phyloP scores from a whole-genome alignment of 2,113 vertebrate species.

The Phaethornis superciliosus region DNA sequence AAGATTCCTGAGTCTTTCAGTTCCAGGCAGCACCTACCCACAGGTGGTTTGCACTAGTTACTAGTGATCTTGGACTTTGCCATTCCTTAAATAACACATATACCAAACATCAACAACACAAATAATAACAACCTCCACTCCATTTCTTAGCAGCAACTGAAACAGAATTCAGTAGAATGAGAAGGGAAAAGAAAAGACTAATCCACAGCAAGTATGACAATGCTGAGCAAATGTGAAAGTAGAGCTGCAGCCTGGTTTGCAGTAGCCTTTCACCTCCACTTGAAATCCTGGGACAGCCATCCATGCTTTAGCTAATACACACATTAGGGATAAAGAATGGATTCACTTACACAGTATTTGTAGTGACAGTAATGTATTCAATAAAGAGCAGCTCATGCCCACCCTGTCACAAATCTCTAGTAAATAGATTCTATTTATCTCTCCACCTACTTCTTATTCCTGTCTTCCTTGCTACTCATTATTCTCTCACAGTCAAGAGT shows the following conservation, averaged over 20 bases:
- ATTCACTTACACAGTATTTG: not conserved
- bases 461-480: not conserved
- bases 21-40: not conserved
- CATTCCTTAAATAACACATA: not conserved
- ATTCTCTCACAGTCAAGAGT: not conserved
- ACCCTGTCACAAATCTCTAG: not conserved
- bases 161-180: not conserved
- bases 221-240: not conserved
- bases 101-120: not conserved
- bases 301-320: not conserved
- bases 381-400: not conserved
- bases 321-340: not conserved
- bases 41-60: not conserved
- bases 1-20: not conserved
- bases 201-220: not conserved
- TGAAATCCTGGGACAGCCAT: not conserved
- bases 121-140: not conserved
- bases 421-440: conserved; percentile 20
- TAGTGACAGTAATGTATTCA: conserved; percentile 23
- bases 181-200: not conserved
- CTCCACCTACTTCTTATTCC: not conserved
- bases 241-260: not conserved
- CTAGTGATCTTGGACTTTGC: not conserved
- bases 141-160: not conserved
- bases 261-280: not conserved